Conservation (phyloP, 1,140 invertebrate genomes). For the Drosophila mayri region DNA sequence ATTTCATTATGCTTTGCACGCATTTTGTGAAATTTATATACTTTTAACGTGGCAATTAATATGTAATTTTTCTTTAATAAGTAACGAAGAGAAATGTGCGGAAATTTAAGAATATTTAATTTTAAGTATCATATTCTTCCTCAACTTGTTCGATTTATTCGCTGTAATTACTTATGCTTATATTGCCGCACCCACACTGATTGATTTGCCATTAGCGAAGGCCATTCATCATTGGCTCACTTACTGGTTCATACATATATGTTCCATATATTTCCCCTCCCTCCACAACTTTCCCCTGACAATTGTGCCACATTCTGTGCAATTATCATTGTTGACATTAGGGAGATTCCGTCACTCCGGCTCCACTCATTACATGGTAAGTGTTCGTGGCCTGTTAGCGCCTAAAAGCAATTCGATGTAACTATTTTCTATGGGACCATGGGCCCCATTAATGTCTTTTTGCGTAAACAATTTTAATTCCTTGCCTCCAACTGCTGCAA, state of each 20-base stretch:
- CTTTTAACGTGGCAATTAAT: too few relatives aligned
- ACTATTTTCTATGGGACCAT: constrained; percentile 47
- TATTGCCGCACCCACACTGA: constrained; percentile 2
- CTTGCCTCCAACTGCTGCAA: constrained; percentile 44
- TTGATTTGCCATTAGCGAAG: constrained; percentile 38
- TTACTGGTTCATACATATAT: too few relatives aligned
- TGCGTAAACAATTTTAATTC: constrained; percentile 82
- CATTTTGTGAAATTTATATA: too few relatives aligned
- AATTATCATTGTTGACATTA: constrained; percentile 43
- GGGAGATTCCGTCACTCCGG: constrained; percentile 21
- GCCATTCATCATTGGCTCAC: constrained; percentile 36
- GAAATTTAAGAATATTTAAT: neutral
- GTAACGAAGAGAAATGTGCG: neutral
- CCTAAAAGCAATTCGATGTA: constrained; percentile 79
- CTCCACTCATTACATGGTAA: constrained; percentile 44
- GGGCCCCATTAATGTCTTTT: constrained; percentile 68
- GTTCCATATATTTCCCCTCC: neutral
- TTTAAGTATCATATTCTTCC: neutral
- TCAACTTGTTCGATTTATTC: neutral
- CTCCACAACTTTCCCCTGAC: constrained; percentile 19
- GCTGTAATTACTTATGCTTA: constrained; percentile 2
- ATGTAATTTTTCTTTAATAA: too few relatives aligned
- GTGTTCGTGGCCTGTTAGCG: constrained; percentile 55
- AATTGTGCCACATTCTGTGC: constrained; percentile 46
- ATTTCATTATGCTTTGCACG: too few relatives aligned